Evolutionary conservation across 1,140 invertebrate species (phyloP), one percentile per base, ranked within the genome.

Genomic region (Leguminivora glycinivorella): DNA sequence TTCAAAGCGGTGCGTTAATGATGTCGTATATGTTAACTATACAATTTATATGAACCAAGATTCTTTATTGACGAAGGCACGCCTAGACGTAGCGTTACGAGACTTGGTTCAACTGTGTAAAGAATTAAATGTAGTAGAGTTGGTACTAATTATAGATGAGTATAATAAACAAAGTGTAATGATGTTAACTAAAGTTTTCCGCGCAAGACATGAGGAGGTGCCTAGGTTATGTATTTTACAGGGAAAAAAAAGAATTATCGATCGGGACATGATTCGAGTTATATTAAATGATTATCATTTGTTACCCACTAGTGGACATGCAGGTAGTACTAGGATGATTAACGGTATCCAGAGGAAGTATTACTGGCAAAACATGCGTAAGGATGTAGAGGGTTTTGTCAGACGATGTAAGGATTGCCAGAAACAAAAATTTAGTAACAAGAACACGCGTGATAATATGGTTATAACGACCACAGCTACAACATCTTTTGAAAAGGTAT

Each of bases 201-300:
- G 31, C 31, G 9, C 31, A 10, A 2, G 31, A 34, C 31, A 43
- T 14, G 12, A 43, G 12, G 10, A n/a, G 5, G 14, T n/a, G n/a
- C 34, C 34, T n/a, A 43, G 38, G 31, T 34, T 52, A 52, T 47
- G 43, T 47, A 47, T 47, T 14, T 14, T 47, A n/a, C 14, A 52
- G 19, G 43, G 43, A 5, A 29, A 56, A 17, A 19, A n/a, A 6
- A 69, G n/a, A 69, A 56, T 69, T 12, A 22, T 6, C 4, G 29
- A 34, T 58, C 12, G 31, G 38, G 68, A 69, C 10, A 26, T 29
- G 22, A 56, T 17, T 31, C 14, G 31, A 6, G 19, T 56, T 31
- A 69, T 69, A n/a, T 6, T 69, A 0, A 69, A 69, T 22, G 68
- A 69, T 17, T 69, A 56, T 24, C 68, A 69, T 56, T 22, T 69